A percentile compares a stretch with the other conserved stretches of the same genome.
phyloP scores from a whole-genome alignment of 2,113 vertebrate species.

The Onychostruthus taczanowskii region DNA sequence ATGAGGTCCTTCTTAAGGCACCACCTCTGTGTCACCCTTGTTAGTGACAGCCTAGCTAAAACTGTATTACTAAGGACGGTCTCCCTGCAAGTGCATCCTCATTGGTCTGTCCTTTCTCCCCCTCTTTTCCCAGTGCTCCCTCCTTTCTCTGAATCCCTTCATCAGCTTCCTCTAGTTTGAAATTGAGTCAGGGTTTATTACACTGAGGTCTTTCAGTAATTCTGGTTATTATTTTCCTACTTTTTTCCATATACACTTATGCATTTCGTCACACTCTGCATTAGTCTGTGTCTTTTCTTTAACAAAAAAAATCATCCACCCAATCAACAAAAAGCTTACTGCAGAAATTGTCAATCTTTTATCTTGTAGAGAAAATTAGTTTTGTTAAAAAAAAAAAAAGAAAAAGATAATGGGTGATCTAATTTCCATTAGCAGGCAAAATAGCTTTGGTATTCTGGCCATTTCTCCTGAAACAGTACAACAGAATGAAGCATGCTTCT shows the following conservation, averaged over 20 bases:
- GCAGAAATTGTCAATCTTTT: background rate
- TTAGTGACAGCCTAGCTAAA: background rate
- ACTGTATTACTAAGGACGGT: background rate
- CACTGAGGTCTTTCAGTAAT: background rate
- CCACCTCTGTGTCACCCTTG: background rate
- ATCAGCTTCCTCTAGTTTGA: background rate
- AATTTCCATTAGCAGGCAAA: background rate
- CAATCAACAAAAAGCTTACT: background rate
- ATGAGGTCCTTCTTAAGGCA: background rate
- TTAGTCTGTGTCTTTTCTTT: background rate
- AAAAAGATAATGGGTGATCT: background rate
- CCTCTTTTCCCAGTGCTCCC: background rate
- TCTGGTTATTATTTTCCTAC: background rate
- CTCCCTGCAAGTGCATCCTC: background rate
- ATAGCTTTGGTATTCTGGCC: background rate
- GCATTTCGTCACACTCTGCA: background rate
- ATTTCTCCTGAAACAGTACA: background rate
- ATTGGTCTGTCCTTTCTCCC: background rate
- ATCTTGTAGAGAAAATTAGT: background rate
- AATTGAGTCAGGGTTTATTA: background rate
- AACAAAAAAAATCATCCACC: background rate
- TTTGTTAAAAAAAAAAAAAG: background rate
- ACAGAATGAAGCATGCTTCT: background rate
- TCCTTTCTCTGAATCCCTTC: background rate
- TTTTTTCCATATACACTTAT: background rate